A percentile compares a stretch with the other conserved stretches of the same genome.
Evolutionary conservation across 2,113 vertebrate species (phyloP).

Genomic region (Prinia subflava): DNA sequence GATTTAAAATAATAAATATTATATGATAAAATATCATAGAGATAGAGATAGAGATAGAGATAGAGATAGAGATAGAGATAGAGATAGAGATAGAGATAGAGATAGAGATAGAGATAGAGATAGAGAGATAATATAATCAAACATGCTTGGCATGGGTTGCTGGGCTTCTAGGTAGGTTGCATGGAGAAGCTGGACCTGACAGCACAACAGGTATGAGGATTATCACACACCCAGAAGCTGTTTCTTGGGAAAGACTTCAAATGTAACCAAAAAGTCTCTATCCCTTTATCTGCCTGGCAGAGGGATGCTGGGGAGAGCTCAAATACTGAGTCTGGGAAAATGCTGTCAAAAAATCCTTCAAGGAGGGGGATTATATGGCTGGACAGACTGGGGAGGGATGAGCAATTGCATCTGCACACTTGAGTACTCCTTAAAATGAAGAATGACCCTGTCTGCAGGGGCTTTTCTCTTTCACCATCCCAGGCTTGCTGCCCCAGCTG

Average conservation of each 20-base stretch:
- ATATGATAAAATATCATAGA: neutral
- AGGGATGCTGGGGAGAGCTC: neutral
- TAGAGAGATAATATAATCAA: neutral
- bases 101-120: no score
- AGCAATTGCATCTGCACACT: neutral
- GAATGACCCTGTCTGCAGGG: neutral
- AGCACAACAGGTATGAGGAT: neutral
- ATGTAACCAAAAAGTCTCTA: neutral
- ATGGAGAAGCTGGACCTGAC: neutral
- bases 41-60: neutral
- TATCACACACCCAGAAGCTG: neutral
- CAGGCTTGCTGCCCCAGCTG: neutral
- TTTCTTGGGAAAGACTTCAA: neutral
- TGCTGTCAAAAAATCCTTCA: neutral
- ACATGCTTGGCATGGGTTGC: rapidly evolving
- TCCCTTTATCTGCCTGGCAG: neutral
- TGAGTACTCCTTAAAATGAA: neutral
- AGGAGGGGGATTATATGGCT: neutral
- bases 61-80: neutral
- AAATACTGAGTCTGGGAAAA: neutral
- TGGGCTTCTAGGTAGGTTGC: neutral
- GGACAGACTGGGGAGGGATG: neutral
- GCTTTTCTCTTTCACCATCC: neutral
- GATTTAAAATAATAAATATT: neutral
- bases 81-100: no score